Percentiles rank a stretch among this genome's conserved stretches.
Evolutionary conservation across 1,140 invertebrate genomes (phyloP).

Genomic region (Neodiprion lecontei): DNA sequence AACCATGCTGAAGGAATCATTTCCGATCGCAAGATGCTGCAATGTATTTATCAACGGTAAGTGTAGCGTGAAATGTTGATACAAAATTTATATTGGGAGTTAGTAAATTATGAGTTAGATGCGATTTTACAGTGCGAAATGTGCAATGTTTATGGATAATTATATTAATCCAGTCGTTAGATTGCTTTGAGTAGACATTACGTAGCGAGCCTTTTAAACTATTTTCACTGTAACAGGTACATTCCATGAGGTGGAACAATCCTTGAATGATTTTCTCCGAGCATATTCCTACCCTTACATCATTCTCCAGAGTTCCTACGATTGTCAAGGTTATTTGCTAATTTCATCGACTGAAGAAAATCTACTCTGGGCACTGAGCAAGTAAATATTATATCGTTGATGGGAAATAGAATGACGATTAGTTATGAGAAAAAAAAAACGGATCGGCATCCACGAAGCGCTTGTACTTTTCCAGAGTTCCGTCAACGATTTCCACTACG

Average conservation of each 20-base stretch:
- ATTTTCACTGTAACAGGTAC: neutral
- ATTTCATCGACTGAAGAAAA: conserved; percentile 27
- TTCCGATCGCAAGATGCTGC: conserved; percentile 32
- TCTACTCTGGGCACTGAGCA: conserved; percentile 25
- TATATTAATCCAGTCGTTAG: too few relatives aligned
- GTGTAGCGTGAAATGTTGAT: neutral
- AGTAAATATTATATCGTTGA: conserved; percentile 20
- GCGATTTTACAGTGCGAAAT: too few relatives aligned
- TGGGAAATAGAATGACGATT: conserved; percentile 11
- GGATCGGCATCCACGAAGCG: neutral
- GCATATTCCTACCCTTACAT: conserved; percentile 41
- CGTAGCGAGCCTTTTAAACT: neutral
- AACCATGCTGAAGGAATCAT: conserved; percentile 31
- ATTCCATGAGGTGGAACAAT: neutral
- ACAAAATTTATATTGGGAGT: too few relatives aligned
- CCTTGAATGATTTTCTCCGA: conserved; percentile 39
- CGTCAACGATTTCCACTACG: conserved; percentile 33
- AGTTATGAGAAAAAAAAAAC: neutral
- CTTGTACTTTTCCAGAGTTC: conserved; percentile 34
- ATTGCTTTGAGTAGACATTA: too few relatives aligned
- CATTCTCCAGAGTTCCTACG: conserved; percentile 21
- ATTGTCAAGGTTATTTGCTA: conserved; percentile 41
- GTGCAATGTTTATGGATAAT: too few relatives aligned
- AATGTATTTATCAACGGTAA: conserved; percentile 35
- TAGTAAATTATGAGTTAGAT: too few relatives aligned